phyloP scores from a whole-genome alignment of 2,113 vertebrate genomes.

The Excalfactoria chinensis region DNA sequence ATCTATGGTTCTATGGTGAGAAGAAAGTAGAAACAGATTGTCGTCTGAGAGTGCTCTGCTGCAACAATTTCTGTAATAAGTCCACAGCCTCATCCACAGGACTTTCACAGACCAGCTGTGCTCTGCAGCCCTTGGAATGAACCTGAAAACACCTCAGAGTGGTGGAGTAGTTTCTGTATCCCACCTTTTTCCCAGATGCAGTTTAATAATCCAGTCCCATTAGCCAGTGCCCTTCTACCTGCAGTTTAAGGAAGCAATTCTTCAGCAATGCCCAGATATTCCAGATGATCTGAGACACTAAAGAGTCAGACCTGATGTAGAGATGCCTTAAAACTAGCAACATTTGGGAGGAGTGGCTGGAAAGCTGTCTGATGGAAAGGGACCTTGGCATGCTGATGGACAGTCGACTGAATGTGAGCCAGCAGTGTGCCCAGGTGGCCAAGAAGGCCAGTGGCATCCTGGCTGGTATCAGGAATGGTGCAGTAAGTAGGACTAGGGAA shows the following conservation, averaged over 20 bases:
- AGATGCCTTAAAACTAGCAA: neutral
- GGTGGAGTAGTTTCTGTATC: neutral
- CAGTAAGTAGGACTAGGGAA: too few relatives aligned
- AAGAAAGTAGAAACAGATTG: conserved; percentile 9
- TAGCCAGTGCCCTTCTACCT: neutral
- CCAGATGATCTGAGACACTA: neutral
- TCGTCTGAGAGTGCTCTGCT: neutral
- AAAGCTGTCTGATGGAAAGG: too few relatives aligned
- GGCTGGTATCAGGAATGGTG: too few relatives aligned
- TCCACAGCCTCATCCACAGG: neutral
- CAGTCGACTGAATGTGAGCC: too few relatives aligned
- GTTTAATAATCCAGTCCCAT: neutral
- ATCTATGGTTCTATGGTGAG: neutral
- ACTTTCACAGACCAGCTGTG: conserved; percentile 14
- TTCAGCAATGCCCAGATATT: neutral
- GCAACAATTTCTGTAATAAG: conserved; percentile 5
- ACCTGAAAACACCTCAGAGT: neutral
- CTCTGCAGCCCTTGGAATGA: neutral
- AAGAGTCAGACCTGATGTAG: neutral
- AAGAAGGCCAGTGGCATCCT: too few relatives aligned
- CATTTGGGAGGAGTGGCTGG: neutral
- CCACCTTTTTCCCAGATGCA: neutral
- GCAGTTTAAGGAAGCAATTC: neutral
- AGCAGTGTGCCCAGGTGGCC: too few relatives aligned
- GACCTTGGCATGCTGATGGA: too few relatives aligned